A percentile compares a stretch with the other conserved stretches of the same genome.
phyloP scores from a whole-genome alignment of 2,888 invertebrate species.

The Pachliopta kotzebuea region DNA sequence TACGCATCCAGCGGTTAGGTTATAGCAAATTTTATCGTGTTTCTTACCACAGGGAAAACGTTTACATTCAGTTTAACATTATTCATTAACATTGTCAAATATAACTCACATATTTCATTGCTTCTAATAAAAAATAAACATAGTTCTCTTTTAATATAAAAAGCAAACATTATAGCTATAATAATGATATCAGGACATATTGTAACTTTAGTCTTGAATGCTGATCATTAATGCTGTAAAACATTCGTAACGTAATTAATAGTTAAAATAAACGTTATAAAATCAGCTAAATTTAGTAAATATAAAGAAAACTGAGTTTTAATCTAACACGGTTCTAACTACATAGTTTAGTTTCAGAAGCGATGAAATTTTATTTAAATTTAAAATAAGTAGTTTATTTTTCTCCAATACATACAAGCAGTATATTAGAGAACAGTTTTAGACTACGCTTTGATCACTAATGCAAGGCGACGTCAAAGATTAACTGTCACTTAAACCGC shows the following conservation, averaged over 20 bases:
- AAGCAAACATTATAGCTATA: background rate
- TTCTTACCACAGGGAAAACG: constrained; percentile 4
- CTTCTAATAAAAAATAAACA: background rate
- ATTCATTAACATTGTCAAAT: background rate
- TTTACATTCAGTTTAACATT: constrained; percentile 17
- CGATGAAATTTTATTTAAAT: background rate
- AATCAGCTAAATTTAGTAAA: too few species aligned
- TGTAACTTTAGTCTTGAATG: too few species aligned
- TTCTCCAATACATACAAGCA: background rate
- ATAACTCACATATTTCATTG: background rate
- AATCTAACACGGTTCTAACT: background rate
- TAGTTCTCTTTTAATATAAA: background rate
- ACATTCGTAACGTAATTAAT: too few species aligned
- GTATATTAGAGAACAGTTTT: background rate
- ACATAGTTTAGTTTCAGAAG: background rate
- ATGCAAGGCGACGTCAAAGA: background rate
- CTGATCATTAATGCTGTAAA: too few species aligned
- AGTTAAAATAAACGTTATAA: too few species aligned
- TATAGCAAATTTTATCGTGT: constrained; percentile 11
- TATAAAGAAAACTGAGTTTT: background rate
- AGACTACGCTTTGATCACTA: constrained; percentile 8
- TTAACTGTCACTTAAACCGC: constrained; percentile 7
- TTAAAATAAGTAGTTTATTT: background rate
- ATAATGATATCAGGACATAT: too few species aligned
- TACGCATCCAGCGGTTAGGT: constrained; percentile 19